These are phyloP conservation scores for Sycophila texana DNA, from an alignment of 2,888 invertebrate genomes.

Conservation along the genomic window DNA sequence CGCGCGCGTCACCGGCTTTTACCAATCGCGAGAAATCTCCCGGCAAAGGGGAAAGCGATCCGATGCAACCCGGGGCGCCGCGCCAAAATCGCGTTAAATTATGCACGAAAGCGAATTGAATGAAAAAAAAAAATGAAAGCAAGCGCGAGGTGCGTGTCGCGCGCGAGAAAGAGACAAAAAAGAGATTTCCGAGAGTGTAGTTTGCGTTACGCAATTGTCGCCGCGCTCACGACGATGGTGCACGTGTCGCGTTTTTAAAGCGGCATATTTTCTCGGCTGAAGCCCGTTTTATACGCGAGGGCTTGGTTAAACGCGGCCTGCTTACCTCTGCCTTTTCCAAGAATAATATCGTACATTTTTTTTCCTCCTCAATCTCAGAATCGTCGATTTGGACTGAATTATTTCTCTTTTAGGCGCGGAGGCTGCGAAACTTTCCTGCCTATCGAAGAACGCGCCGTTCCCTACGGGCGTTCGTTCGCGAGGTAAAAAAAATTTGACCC, in stretches of 20 bases:
- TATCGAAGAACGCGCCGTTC: neutral
- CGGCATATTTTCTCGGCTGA: slow-evolving; percentile 45
- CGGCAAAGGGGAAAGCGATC: neutral
- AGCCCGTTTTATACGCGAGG: slow-evolving; percentile 2
- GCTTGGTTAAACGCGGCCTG: neutral
- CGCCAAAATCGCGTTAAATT: slow-evolving; percentile 43
- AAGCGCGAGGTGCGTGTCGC: neutral
- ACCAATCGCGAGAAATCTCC: neutral
- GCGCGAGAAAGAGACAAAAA: neutral
- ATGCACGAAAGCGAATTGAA: neutral
- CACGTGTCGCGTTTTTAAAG: slow-evolving; percentile 48
- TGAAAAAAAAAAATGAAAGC: slow-evolving; percentile 14
- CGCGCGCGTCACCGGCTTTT: slow-evolving; percentile 2
- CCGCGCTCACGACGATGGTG: slow-evolving; percentile 4
- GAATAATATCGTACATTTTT: neutral
- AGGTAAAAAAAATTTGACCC: neutral
- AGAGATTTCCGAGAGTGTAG: slow-evolving; percentile 21
- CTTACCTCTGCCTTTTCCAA: slow-evolving; percentile 9
- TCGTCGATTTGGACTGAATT: no score
- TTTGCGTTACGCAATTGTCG: slow-evolving; percentile 39
- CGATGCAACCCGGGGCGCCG: slow-evolving; percentile 32
- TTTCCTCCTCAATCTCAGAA: no score
- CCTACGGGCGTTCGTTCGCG: slow-evolving; percentile 28
- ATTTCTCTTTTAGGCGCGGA: neutral
- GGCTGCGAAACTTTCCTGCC: slow-evolving; percentile 1